phyloP scores from a whole-genome alignment of 2,888 invertebrate species.

The Tribolium freemani region DNA sequence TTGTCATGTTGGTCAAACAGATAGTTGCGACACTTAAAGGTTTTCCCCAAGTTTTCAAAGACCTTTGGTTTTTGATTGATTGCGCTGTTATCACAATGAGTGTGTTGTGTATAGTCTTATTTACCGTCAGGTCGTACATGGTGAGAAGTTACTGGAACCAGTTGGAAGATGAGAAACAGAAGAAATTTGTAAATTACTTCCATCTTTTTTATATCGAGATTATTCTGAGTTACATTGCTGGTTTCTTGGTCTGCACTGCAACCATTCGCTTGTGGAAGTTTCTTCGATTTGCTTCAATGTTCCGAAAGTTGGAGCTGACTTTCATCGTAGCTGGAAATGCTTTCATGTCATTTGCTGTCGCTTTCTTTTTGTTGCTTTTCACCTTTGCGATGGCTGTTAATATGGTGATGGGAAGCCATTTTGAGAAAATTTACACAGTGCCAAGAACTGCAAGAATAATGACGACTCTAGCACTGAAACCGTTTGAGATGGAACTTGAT shows the following conservation, averaged over 20 bases:
- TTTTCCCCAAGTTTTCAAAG: conserved; percentile 43
- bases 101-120: conserved; percentile 36
- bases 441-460: background rate
- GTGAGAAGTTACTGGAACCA: conserved; percentile 46
- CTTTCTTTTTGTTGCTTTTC: background rate
- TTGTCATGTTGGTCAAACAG: conserved; percentile 46
- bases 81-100: conserved; percentile 52
- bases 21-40: conserved; percentile 43
- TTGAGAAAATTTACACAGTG: background rate
- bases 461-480: background rate
- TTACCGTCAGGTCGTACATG: background rate
- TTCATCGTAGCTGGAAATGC: conserved; percentile 41
- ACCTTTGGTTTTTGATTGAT: conserved; percentile 54
- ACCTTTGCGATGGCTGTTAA: background rate
- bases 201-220: conserved; percentile 53
- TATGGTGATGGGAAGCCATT: background rate
- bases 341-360: background rate
- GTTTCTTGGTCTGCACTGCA: conserved; percentile 55
- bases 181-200: conserved; percentile 59
- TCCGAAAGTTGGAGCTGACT: conserved; percentile 57
- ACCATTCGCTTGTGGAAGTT: conserved; percentile 60
- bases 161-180: conserved; percentile 52
- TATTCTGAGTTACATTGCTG: conserved; percentile 51
- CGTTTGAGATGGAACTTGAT: background rate
- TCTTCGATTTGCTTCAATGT: conserved; percentile 55